Base-by-base conservation (phyloP, 2,113 vertebrate genomes). In the Callorhinus ursinus region DNA sequence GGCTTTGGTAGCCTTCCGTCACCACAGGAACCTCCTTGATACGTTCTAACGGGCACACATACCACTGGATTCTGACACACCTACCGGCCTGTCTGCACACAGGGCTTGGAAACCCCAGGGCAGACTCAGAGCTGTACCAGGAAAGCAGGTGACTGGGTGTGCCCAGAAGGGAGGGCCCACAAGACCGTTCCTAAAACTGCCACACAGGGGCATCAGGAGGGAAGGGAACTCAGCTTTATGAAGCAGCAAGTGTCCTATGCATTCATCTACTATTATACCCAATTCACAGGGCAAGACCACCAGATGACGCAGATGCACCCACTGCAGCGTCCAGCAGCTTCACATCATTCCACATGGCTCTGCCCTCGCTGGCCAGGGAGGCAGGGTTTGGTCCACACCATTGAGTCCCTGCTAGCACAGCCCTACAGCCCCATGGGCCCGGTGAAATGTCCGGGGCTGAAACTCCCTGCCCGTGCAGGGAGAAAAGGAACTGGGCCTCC, bases 341-440 rank as follows among this genome's bases (percentile, higher is more conserved):
- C 46, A 33, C 7, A 28, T 28, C 31, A 19, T 21, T 19, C 57
- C 24, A 36, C 5, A 22, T 14, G 49, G 65, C 26, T 94, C 69
- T 55, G 31, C 36, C 69, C 5, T 57, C 39, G 16, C 31, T 24
- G 42, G 9, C 53, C 33, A 18, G 67, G 28, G 6, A 13, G 28
- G 8, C 0, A 0, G 31, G n/a, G 1, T n/a, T 55, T 28, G n/a
- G 15, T 7, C 63, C 46, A 21, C 10, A 36, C 0, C 4, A 85
- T n/a, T 26, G 5, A 80, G 80, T 24, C 14, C 16, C 22, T 71
- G 46, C 53, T 53, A 18, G 26, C 7, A 24, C 4, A 19, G 42
- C 81, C 12, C 51, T 51, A 77, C 51, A 49, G 24, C 33, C 65
- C 67, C 63, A 36, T 3, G 46, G 33, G 46, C 22, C 65, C 13